A percentile compares a stretch with the other conserved stretches of the same genome.
Conservation (phyloP, 2,888 invertebrate genomes). For the Marronus borbonicus region DNA sequence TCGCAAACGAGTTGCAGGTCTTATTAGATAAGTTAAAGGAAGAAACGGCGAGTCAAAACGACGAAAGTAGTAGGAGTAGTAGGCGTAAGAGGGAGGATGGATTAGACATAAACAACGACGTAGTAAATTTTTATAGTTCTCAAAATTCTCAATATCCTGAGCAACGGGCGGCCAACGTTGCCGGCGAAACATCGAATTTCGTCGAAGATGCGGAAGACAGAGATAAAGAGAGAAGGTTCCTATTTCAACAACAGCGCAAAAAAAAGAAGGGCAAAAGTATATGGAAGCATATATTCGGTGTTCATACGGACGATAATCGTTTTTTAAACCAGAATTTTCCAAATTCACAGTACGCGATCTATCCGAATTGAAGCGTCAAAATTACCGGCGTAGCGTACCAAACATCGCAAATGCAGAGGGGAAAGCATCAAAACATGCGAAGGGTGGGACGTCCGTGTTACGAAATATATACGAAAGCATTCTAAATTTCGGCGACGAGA, state of each 20-base stretch:
- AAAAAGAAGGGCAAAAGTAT: conserved; percentile 55
- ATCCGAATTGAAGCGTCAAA: conserved; percentile 46
- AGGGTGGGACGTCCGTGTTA: not conserved
- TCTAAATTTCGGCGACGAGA: conserved; percentile 31
- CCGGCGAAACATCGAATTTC: not conserved
- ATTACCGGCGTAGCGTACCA: conserved; percentile 38
- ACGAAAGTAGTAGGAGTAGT: not conserved
- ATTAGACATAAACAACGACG: conserved; percentile 5
- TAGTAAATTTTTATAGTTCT: conserved; percentile 49
- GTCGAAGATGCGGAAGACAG: not conserved
- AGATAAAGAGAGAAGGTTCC: conserved; percentile 51
- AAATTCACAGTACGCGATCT: conserved; percentile 59
- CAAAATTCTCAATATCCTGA: conserved; percentile 52
- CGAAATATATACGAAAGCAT: not conserved
- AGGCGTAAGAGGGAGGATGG: conserved; percentile 15
- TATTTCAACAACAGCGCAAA: conserved; percentile 53
- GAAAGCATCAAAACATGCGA: not conserved
- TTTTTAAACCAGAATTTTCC: conserved; percentile 60
- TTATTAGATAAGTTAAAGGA: conserved; percentile 54
- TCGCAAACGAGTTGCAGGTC: conserved; percentile 56
- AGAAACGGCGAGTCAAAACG: conserved; percentile 30
- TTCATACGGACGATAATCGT: conserved; percentile 54
- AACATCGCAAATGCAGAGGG: not conserved
- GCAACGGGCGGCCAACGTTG: conserved; percentile 20
- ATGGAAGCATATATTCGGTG: conserved; percentile 58